Evolutionary conservation across 1,140 invertebrate species (phyloP).

Genomic region (Leptinotarsa lineolata): DNA sequence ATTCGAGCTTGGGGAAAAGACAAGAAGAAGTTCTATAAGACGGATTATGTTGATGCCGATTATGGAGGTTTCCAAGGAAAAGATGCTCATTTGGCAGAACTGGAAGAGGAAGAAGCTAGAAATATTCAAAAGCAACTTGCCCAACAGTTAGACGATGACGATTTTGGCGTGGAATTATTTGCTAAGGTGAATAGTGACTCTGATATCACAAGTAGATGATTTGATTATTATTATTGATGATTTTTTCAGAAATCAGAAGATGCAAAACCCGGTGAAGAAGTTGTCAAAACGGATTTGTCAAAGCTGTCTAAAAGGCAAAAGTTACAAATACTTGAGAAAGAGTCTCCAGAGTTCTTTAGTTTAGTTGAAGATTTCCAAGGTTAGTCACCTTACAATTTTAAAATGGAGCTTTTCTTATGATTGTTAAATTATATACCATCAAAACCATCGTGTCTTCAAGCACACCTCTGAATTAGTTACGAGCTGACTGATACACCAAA

Average conservation of each 20-base stretch:
- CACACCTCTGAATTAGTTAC: no score
- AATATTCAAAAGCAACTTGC: constrained; percentile 78
- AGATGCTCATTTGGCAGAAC: constrained; percentile 73
- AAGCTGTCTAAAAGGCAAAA: constrained; percentile 77
- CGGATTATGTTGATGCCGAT: constrained; percentile 87
- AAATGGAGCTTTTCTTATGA: no score
- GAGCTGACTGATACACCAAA: no score
- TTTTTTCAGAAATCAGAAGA: constrained; percentile 32
- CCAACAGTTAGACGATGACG: constrained; percentile 78
- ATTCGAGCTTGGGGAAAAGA: constrained; percentile 85
- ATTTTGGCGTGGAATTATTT: constrained; percentile 76
- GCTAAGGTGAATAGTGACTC: constrained; percentile 37
- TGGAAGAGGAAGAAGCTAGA: constrained; percentile 85
- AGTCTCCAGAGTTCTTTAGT: constrained; percentile 81
- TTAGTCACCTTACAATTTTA: constrained; percentile 48
- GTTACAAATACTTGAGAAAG: constrained; percentile 74
- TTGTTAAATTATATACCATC: no score
- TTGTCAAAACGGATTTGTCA: constrained; percentile 74
- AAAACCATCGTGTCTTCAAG: no score
- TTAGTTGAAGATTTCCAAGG: constrained; percentile 78
- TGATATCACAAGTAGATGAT: neutral
- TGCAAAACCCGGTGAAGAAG: constrained; percentile 56
- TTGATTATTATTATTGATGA: neutral
- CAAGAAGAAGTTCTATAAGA: constrained; percentile 77
- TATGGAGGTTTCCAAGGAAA: constrained; percentile 75